Evolutionary conservation across 2,113 vertebrate species (phyloP), one percentile per base, ranked within the genome.

Genomic region (Channa maculata): DNA sequence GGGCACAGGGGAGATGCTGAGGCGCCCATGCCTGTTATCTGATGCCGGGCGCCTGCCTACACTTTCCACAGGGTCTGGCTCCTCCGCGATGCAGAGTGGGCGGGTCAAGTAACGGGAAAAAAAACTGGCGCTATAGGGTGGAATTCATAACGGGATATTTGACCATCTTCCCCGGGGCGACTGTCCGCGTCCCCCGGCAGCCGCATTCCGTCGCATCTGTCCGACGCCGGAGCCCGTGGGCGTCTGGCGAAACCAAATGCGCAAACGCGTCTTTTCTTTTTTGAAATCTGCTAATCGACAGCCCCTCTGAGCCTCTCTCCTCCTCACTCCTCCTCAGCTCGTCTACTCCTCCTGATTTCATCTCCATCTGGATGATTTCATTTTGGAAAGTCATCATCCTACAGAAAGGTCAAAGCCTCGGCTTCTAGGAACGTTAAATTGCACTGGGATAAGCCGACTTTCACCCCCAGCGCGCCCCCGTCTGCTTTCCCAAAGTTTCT

Each of bases 131-230:
- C 75, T 54, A 24, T 24, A 58, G 51, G 75, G 61, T 74, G 66
- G 91, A 88, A 91, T 88, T 85, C 83, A 71, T 79, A 69, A 82
- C 82, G 86, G 90, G 88, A 90, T 93, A 87, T 91, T 83, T 71
- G 66, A 69, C 74, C 75, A 48, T 49, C 43, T 65, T 55, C 61
- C 24, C 44, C 51, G 24, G 49, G 69, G 72, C 49, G 76, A 65
- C 64, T 77, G 55, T 66, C 41, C 37, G 11, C 59, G 53, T 78
- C 55, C 68, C 63, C 68, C 63, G 15, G 63, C 51, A 73, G 54
- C 81, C 53, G 89, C 89, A 92, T 92, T 91, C 85, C 62, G 61
- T 53, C 55, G 79, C 82, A 80, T 89, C 79, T 73, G 71, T 76
- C 73, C 45, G 64, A 38, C 60, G 52, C 65, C n/a, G 77, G 65